Conservation (phyloP, 1,140 invertebrate species). For the Drosophila nannoptera region DNA sequence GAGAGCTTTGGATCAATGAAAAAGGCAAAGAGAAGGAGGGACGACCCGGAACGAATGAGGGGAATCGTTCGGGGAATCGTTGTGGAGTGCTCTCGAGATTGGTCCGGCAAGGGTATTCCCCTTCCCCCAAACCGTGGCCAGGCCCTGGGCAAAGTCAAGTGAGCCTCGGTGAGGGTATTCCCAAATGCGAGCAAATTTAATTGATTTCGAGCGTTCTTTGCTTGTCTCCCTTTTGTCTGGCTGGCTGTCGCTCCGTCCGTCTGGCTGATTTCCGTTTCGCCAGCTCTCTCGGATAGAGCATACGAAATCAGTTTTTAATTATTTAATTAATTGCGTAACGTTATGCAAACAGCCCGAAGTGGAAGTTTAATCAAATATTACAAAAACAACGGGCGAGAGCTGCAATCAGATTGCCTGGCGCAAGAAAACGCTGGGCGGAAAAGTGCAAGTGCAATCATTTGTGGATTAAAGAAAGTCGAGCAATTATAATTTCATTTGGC, state of each 20-base stretch:
- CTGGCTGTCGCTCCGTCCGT: slow-evolving; percentile 1
- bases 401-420: slow-evolving; percentile 4
- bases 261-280: slow-evolving; percentile 27
- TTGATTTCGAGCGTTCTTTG: slow-evolving; percentile 44
- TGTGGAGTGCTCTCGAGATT: no score
- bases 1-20: no score
- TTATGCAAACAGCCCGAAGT: slow-evolving; percentile 47
- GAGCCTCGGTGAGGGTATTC: neutral
- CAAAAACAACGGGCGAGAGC: neutral
- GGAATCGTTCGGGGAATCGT: no score
- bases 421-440: neutral
- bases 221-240: slow-evolving; percentile 30
- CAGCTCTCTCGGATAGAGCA: slow-evolving; percentile 30
- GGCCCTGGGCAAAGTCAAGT: neutral
- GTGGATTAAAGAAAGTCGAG: slow-evolving; percentile 8
- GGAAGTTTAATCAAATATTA: slow-evolving; percentile 16
- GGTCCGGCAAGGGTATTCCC: no score
- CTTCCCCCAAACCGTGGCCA: no score
- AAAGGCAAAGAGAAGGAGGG: no score
- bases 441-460: slow-evolving; percentile 12
- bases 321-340: slow-evolving; percentile 58
- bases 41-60: no score
- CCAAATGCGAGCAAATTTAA: slow-evolving; percentile 48
- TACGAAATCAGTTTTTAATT: slow-evolving; percentile 64
- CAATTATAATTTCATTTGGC: slow-evolving; percentile 3